phyloP scores from a whole-genome alignment of 2,113 vertebrate species.

The Barnardius zonarius region DNA sequence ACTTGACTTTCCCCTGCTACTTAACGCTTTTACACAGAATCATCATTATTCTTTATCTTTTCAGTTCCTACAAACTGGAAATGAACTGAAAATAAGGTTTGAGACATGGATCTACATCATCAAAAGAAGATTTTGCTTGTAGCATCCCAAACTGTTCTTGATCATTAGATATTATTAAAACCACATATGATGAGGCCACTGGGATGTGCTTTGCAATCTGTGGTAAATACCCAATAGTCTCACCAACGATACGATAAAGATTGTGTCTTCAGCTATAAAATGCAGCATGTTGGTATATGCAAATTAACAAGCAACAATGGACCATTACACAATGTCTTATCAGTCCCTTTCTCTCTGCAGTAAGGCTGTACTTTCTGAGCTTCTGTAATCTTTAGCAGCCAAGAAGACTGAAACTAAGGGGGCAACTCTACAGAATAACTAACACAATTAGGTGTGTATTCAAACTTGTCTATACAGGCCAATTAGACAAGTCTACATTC shows the following conservation, averaged over 20 bases:
- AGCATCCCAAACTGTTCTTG: not conserved
- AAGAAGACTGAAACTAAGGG: not conserved
- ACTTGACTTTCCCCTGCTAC: not conserved
- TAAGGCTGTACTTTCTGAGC: not conserved
- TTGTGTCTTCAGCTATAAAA: not conserved
- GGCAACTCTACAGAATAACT: not conserved
- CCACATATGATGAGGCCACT: not conserved
- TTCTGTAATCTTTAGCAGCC: not conserved
- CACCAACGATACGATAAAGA: fast-evolving
- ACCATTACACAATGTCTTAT: not conserved
- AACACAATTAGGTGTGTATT: not conserved
- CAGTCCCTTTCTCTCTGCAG: not conserved
- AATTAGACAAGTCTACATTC: not conserved
- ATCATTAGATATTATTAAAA: not conserved
- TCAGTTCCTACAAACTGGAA: not conserved
- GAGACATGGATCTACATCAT: not conserved
- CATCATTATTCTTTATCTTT: not conserved
- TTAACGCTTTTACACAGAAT: not conserved
- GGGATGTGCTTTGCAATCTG: not conserved
- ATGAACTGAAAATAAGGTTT: not conserved
- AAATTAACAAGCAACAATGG: not conserved
- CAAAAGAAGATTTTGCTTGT: not conserved
- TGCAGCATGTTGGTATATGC: not conserved
- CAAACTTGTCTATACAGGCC: not conserved
- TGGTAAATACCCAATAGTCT: not conserved